phyloP scores from a whole-genome alignment of 2,888 invertebrate genomes.

The Bellardia bayeri region DNA sequence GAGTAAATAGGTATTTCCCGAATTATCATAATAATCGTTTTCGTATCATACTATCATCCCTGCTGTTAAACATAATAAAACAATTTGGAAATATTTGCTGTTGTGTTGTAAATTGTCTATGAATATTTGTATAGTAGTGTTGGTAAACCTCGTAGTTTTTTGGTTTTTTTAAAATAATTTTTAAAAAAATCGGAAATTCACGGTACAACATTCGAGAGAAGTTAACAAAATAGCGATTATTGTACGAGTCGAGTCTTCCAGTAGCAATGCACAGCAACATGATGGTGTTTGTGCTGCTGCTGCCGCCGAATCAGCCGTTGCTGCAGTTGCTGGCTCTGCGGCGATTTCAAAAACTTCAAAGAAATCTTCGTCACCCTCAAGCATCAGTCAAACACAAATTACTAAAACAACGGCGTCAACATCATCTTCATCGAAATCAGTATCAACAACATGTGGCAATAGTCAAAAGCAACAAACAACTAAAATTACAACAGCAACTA shows the following conservation, averaged over 20 bases:
- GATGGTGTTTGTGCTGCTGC: conserved; percentile 79
- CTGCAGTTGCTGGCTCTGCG: conserved; percentile 71
- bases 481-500: conserved; percentile 43
- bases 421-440: conserved; percentile 37
- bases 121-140: conserved; percentile 24
- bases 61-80: not conserved
- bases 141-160: conserved; percentile 23
- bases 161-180: conserved; percentile 39
- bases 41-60: not conserved
- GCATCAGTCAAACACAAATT: conserved; percentile 49
- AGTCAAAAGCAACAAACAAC: conserved; percentile 53
- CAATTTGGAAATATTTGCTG: not conserved
- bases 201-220: conserved; percentile 72
- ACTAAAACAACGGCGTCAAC: conserved; percentile 61
- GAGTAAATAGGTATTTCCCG: conserved; percentile 7
- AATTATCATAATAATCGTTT: not conserved
- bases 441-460: conserved; percentile 49
- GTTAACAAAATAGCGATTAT: conserved; percentile 80
- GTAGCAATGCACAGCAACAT: conserved; percentile 78
- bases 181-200: conserved; percentile 69
- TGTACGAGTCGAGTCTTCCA: conserved; percentile 80
- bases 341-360: conserved; percentile 60
- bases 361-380: conserved; percentile 64
- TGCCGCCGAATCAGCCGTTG: conserved; percentile 74
- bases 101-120: not conserved